Base-by-base conservation (phyloP, 2,888 invertebrate species). In the Temnothorax unifasciatus region DNA sequence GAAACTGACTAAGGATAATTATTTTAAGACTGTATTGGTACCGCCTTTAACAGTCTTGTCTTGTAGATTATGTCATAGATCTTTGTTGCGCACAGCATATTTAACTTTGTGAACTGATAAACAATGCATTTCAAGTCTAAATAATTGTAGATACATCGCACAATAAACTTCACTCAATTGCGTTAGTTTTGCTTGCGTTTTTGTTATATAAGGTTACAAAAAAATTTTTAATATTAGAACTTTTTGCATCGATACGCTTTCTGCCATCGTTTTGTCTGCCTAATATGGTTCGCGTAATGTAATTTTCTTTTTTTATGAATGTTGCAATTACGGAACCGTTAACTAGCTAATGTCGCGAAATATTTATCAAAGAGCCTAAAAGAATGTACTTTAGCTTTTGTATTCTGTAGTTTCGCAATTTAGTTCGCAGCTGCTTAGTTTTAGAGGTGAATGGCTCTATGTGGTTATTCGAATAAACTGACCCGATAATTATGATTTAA, bases 21-120 rank as follows among this genome's bases (percentile, higher is more conserved):
- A 85, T 88, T 88, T 90, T 90, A 92, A 92, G 90, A 92, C 91
- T 92, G 90, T 92, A 90, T 86, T 88, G 84, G 86, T 85, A 82
- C 83, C 71, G 86, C 86, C 84, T 87, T 83, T 82, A 86, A 85
- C 83, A 89, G 88, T 91, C 83, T 87, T 91, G 90, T 54, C 41
- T 63, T 88, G 87, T 86, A 89, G 83, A 86, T 85, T 86, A 87
- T 86, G 87, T 69, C 25, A 85, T 83, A 85, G 41, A 75, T 69
- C 59, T 82, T 71, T 63, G 81, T 86, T 83, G 84, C 75, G 81
- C 84, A 85, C 81, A 82, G 41, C 83, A 83, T 89, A 89, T 87
- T 90, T 85, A 89, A 90, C 85, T 85, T 84, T 84, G 63, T 83
- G 69, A 86, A 88, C 50, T 79, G 82, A 86, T 86, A 68, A 83